Evolutionary conservation across 2,888 invertebrate genomes (phyloP).

Genomic region (Ceratothoa steindachneri): DNA sequence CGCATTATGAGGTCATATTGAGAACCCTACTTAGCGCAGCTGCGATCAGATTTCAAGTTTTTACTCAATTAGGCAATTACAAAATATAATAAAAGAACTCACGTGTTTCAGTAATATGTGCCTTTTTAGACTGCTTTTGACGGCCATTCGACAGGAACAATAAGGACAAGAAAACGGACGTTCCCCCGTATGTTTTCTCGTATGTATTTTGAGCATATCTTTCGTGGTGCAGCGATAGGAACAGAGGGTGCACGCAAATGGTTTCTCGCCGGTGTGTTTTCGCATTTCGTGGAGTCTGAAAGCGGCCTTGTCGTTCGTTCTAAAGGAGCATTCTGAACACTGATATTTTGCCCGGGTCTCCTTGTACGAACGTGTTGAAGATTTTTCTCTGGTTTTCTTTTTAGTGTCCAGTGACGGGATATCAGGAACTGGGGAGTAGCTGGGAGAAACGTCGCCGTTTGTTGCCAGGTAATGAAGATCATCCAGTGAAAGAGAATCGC

Average conservation of each 20-base stretch:
- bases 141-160: constrained; percentile 58
- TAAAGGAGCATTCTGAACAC: not conserved
- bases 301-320: not conserved
- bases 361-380: not conserved
- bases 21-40: no score
- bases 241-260: constrained; percentile 58
- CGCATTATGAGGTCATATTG: no score
- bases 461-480: not conserved
- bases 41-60: no score
- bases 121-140: not conserved
- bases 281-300: not conserved
- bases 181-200: constrained; percentile 63
- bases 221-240: constrained; percentile 65
- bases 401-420: not conserved
- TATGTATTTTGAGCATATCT: constrained; percentile 65
- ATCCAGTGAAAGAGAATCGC: constrained; percentile 3
- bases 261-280: constrained; percentile 56
- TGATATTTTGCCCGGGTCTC: not conserved
- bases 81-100: not conserved
- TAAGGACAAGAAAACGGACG: constrained; percentile 61
- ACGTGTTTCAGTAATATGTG: constrained; percentile 4
- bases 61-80: no score
- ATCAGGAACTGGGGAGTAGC: not conserved
- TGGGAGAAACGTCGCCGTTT: not conserved
- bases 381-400: not conserved